Evolutionary conservation across 2,888 invertebrate species (phyloP), one percentile per base, ranked within the genome.

Genomic region (Andrena hattorfiana): DNA sequence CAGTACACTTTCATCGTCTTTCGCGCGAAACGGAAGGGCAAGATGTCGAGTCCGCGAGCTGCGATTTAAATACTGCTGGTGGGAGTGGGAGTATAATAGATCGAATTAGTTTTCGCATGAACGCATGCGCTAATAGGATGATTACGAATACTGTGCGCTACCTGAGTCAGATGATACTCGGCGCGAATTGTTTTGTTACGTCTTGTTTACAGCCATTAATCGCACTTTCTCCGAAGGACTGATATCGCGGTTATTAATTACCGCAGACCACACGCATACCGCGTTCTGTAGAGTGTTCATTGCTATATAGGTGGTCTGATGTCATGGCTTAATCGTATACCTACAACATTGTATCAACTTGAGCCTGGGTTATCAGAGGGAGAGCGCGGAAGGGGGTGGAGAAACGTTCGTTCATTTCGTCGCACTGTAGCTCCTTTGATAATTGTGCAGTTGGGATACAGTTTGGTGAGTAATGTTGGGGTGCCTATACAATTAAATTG

Each of bases 191-290:
- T 72, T 74, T 73, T 76, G 63, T 85, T 77, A 23, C 67, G 54
- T 49, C 72, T 83, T 77, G 85, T 79, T 87, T 77, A 81, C 83
- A 74, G 32, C 63, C 54, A 51, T 77, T 83, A 81, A 87, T 87
- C 83, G 51, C 64, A 76, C 48, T 76, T 69, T 59, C 67, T 80
- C 67, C 54, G 30, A 2, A 13, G 64, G 28, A 66, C 16, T 66
- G 83, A 85, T 86, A 76, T 63, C 72, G 23, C 60, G 23, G 30
- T 62, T 23, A 23, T 0, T 23, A 51, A 51, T 28, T 85, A 72
- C 78, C 82, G 54, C 42, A 5, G 54, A 75, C 68, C 77, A 35
- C 72, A 76, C 72, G 56, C 76, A n/a, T 26, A 49, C 16, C 13
- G 42, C 30, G 23, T n/a, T 59, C 56, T 7, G 35, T 0, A 16